Base-by-base conservation (phyloP, 1,140 invertebrate genomes). In the Bilobella aurantiaca region DNA sequence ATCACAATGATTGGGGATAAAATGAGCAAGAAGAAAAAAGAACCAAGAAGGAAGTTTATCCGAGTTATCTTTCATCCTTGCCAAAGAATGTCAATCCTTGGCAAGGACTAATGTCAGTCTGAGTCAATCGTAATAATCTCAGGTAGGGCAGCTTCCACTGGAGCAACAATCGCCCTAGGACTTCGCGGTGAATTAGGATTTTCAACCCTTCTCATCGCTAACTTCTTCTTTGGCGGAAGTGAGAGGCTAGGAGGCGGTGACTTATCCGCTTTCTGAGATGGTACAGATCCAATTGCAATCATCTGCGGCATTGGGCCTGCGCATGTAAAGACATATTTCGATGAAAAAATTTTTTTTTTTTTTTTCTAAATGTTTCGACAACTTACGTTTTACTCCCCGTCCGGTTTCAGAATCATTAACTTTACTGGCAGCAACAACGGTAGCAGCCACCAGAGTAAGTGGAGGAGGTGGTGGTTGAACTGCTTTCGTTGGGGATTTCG, bases 401-500 rank as follows among this genome's bases (percentile, higher is more conserved):
- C 34, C 34, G 8, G 18, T 18, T 42, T 18, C 34, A 42, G 34
- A 8, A 42, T 8, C 8, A 12, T 42, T 8, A 18, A 42, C 18
- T 42, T 42, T 18, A 18, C n/a, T n/a, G n/a, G n/a, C n/a, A 42
- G 34, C 34, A 42, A 8, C 8, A 12, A 12, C 8, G 34, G 34
- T 12, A 42, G 8, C 34, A 12, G 34, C 34, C 34, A 42, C 18
- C 34, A 18, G 34, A 8, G 18, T 42, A 42, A 18, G 34, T 18
- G 34, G 49, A 53, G 12, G 49, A 53, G 23, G 49, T 14, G 49
- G 5, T 16, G 21, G 49, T 23, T 42, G 8, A 42, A 12, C 37
- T 8, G 8, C 37, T n/a, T 53, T 53, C 23, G 46, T 18, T 37
- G 67, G 63, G 16, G 67, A 46, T 49, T 69, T 69, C 1, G 29